Base-by-base conservation (phyloP, 2,888 invertebrate species). In the Pocota personata region DNA sequence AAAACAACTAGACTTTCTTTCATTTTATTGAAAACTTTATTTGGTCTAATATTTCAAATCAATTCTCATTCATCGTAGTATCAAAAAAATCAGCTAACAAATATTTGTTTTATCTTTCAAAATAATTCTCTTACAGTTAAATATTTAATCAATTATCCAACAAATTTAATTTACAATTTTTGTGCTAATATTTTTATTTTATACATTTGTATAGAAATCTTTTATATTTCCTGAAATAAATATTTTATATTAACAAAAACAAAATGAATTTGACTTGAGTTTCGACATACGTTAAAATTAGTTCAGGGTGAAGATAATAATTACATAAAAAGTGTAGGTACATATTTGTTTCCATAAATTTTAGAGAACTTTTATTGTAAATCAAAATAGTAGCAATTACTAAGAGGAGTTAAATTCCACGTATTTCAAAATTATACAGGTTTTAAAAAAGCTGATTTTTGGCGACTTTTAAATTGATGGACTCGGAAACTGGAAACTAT, bases 11-110 rank as follows among this genome's bases (percentile, higher is more conserved):
- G n/a, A 7, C 5, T 57, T 46, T 48, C 12, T 64, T 82, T 50
- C 37, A 32, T 82, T 69, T 82, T 32, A 48, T 48, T 82, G 75
- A 69, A 76, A 82, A 76, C 73, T 83, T 83, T 83, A 83, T 83
- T 83, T 78, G 83, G 83, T 83, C 83, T 83, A 67, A 77, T 67
- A 55, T 66, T 72, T 77, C 27, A 82, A 82, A 82, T 73, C 73
- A 77, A 83, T 78, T 83, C 78, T 83, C 67, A 73, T 83, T 72
- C 73, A 78, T 78, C 72, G 48, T 76, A 46, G 78, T 78, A 83
- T 78, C 76, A 83, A 83, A 83, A 82, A 83, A 83, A 82, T 76
- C 78, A 55, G 67, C 46, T 60, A 77, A 73, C 60, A 58, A 83
- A 66, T 60, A 30, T 55, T 62, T 48, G 21, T 52, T 19, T 30